Percentiles rank a stretch among this genome's conserved stretches.
phyloP scores from a whole-genome alignment of 1,140 invertebrate genomes.

The Drosophila guanche region DNA sequence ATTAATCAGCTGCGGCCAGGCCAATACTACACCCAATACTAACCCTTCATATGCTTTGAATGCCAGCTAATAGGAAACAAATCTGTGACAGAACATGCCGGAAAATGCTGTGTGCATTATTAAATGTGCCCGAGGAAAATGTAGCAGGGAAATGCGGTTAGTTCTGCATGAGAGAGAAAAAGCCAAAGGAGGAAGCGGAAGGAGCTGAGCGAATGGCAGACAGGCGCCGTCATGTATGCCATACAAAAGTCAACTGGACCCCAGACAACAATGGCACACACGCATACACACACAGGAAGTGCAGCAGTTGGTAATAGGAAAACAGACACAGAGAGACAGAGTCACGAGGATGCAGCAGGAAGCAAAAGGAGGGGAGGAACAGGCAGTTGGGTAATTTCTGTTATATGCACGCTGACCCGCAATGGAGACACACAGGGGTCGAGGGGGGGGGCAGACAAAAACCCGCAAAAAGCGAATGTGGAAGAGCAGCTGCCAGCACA shows the following conservation, averaged over 20 bases:
- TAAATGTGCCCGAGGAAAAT: conserved; percentile 60
- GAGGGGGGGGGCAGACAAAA: no score
- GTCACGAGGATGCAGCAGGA: no score
- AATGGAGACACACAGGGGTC: background rate
- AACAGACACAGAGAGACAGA: conserved; percentile 48
- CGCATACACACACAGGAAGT: conserved; percentile 29
- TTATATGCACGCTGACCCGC: conserved; percentile 47
- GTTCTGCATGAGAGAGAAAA: conserved; percentile 9
- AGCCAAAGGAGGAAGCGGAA: background rate
- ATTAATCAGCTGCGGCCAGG: conserved; percentile 45
- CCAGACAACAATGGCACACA: conserved; percentile 37
- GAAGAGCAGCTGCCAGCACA: conserved; percentile 2
- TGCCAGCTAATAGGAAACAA: conserved; percentile 43
- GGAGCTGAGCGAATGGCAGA: background rate
- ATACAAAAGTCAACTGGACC: conserved; percentile 29
- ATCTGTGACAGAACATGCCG: conserved; percentile 40
- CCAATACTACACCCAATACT: conserved; percentile 15
- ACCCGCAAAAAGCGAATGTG: conserved; percentile 15
- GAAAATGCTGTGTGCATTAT: conserved; percentile 54
- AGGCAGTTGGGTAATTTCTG: conserved; percentile 57
- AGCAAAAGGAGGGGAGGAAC: background rate
- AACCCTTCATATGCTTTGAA: background rate
- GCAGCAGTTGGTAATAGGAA: conserved; percentile 59
- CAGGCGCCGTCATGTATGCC: conserved; percentile 35
- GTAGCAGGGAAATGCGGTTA: conserved; percentile 44